Percentiles rank a stretch among this genome's conserved stretches.
Evolutionary conservation across 2,113 vertebrate species (phyloP).

Genomic region (Piaya cayana): DNA sequence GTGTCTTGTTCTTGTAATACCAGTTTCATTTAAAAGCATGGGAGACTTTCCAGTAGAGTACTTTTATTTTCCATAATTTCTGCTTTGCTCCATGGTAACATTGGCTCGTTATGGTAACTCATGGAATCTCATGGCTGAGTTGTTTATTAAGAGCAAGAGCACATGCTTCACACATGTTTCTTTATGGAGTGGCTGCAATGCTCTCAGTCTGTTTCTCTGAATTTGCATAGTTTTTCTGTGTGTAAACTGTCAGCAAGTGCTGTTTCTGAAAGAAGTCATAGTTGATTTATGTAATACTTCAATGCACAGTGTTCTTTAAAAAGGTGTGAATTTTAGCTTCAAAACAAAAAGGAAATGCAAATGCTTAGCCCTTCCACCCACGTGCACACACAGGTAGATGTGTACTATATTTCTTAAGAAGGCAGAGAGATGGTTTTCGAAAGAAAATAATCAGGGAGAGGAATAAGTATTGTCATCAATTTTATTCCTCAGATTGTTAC

Average conservation of each 20-base stretch:
- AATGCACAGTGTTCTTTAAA: background rate
- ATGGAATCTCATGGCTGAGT: background rate
- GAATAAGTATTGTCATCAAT: background rate
- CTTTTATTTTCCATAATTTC: background rate
- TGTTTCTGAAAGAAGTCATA: background rate
- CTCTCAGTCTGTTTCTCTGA: background rate
- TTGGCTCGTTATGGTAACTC: background rate
- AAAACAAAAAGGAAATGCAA: background rate
- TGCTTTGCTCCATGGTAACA: background rate
- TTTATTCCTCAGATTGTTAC: background rate
- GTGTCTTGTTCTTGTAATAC: background rate
- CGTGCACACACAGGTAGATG: background rate
- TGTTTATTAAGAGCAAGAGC: background rate
- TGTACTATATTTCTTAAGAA: background rate
- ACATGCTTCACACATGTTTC: fast-evolving
- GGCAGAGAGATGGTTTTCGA: background rate
- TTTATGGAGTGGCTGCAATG: background rate
- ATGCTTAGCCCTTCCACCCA: background rate
- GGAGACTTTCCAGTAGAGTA: background rate
- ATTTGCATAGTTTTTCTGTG: background rate
- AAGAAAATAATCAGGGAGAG: background rate
- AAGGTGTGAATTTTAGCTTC: background rate
- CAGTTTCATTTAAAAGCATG: background rate
- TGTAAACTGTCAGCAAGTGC: background rate
- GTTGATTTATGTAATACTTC: background rate